Evolutionary conservation across 2,113 vertebrate genomes (phyloP), one percentile per base, ranked within the genome.

Genomic region (Eulacestoma nigropectus): DNA sequence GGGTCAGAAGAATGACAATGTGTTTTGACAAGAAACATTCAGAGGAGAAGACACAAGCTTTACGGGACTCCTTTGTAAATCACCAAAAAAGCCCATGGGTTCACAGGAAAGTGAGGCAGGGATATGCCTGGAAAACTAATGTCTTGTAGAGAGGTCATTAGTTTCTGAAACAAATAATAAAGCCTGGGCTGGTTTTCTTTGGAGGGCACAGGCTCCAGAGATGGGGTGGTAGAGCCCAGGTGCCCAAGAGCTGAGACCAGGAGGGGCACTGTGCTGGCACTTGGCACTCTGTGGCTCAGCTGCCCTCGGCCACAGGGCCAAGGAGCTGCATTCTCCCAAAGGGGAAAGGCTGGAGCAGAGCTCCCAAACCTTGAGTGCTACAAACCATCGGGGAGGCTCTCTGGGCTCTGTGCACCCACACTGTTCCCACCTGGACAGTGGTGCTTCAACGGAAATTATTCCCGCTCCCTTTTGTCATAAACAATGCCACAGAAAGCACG

Each of bases 381-480:
- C 32, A 32, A 27, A 11, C n/a, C 50, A 22, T 2, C 3, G 1
- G 23, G 29, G 25, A 33, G 29, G 37, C n/a, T 53, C 72, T 18
- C 44, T 19, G 13, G 32, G 57, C 16, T 53, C 84, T 57, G 22
- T 14, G 46, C 37, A 35, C 59, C 13, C 35, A 27, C 25, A 7
- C 39, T 13, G 16, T 2, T 65, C 74, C 77, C 78, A 52, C 25
- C 39, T 3, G 32, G 17, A 59, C 3, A 6, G 11, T 0, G 0
- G 9, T 0, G 0, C 63, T 60, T 9, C n/a, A 14, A 4, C 3
- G 4, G 49, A 21, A 74, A 65, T 42, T 13, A 44, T 5, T 46
- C 20, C 69, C 81, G 56, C 65, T 81, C 1, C 0, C 64, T 69
- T 67, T 3, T 23, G 41, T 9, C 63, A 42, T 0, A 0, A 30